Evolutionary conservation across 2,888 invertebrate genomes (phyloP).

Genomic region (Coecobrya sp.): DNA sequence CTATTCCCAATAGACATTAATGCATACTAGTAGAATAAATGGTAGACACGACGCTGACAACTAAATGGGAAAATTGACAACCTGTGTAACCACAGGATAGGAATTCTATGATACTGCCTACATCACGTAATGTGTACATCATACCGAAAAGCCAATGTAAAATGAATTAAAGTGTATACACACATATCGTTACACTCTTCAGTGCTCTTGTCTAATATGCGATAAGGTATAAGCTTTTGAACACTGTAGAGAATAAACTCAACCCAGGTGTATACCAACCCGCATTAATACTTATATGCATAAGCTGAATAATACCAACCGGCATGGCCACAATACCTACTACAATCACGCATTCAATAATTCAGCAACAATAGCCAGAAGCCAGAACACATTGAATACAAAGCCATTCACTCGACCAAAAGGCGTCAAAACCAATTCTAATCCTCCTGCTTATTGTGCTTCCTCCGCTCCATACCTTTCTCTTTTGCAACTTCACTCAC

Average conservation of each 20-base stretch:
- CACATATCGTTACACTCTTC: not conserved
- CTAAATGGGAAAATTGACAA: constrained; percentile 65
- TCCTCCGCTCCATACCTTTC: not conserved
- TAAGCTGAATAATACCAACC: not conserved
- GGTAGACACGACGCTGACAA: constrained; percentile 22
- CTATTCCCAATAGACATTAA: not conserved
- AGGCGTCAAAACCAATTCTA: constrained; percentile 43
- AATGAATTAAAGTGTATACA: not conserved
- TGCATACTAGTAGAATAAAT: not conserved
- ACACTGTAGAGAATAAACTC: no score
- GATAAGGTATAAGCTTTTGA: no score
- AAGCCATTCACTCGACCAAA: constrained; percentile 26
- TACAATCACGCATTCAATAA: constrained; percentile 1
- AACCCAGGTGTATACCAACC: not conserved
- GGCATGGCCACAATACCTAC: constrained; percentile 24
- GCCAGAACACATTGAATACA: constrained; percentile 29
- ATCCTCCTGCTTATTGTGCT: not conserved
- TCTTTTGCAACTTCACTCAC: not conserved
- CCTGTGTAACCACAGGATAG: constrained; percentile 64
- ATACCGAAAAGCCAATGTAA: no score
- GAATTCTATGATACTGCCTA: no score
- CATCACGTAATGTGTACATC: no score
- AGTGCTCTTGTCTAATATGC: no score
- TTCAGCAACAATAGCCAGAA: constrained; percentile 15
- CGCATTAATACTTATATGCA: not conserved